A percentile compares a stretch with the other conserved stretches of the same genome.
phyloP scores from a whole-genome alignment of 2,888 invertebrate species.

The Magallana nippona region DNA sequence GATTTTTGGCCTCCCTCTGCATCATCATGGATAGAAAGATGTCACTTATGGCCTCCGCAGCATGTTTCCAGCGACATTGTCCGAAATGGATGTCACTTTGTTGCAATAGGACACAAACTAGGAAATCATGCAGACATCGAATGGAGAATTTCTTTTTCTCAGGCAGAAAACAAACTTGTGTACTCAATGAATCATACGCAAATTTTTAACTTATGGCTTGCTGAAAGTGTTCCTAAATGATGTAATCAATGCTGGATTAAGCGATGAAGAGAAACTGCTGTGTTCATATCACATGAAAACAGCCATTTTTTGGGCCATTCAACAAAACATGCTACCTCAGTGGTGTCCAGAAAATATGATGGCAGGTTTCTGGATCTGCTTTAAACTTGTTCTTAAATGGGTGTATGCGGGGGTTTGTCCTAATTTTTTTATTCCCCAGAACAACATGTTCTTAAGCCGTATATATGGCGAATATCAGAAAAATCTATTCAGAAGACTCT shows the following conservation, averaged over 20 bases:
- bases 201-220: slow-evolving; percentile 21
- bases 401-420: neutral
- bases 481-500: neutral
- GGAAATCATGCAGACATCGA: neutral
- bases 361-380: slow-evolving; percentile 4
- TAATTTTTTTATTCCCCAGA: slow-evolving; percentile 27
- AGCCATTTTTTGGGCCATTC: slow-evolving; percentile 21
- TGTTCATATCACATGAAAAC: slow-evolving; percentile 25
- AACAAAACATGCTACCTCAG: too few relatives aligned
- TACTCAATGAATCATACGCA: slow-evolving; percentile 7
- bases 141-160: slow-evolving; percentile 21
- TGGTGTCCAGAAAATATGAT: neutral
- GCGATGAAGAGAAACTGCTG: neutral
- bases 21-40: too few relatives aligned
- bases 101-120: slow-evolving; percentile 7
- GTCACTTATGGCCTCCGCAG: neutral
- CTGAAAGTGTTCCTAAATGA: slow-evolving; percentile 30
- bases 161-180: neutral
- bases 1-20: too few relatives aligned
- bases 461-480: neutral
- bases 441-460: neutral
- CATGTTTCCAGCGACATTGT: neutral
- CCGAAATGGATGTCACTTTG: neutral
- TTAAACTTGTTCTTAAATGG: slow-evolving; percentile 9
- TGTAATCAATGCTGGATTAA: neutral